phyloP scores from a whole-genome alignment of 2,888 invertebrate species.

The Ischnus inquisitorius region DNA sequence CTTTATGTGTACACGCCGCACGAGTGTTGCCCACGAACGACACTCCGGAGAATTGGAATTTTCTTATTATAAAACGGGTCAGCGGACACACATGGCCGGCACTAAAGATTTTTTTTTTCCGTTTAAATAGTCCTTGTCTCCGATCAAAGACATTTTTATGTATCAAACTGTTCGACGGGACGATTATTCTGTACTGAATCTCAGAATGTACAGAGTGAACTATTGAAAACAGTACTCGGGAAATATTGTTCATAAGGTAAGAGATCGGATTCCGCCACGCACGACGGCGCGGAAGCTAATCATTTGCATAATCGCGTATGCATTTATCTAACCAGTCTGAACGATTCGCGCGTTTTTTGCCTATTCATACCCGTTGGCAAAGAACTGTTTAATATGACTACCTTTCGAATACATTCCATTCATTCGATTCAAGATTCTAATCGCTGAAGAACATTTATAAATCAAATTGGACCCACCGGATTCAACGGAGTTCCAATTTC shows the following conservation, averaged over 20 bases:
- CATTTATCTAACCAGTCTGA: not conserved
- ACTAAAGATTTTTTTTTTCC: not conserved
- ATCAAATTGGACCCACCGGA: too few relatives aligned
- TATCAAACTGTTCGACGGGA: not conserved
- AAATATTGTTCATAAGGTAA: not conserved
- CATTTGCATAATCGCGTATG: not conserved
- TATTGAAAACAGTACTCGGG: not conserved
- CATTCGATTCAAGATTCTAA: too few relatives aligned
- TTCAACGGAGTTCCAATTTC: too few relatives aligned
- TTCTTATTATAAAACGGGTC: slow-evolving; percentile 25
- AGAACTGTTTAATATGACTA: not conserved
- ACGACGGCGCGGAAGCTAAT: not conserved
- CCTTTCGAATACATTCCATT: not conserved
- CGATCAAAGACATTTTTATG: not conserved
- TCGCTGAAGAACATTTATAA: too few relatives aligned
- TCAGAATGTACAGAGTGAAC: not conserved
- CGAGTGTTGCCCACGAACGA: slow-evolving; percentile 36
- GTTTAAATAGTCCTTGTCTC: not conserved
- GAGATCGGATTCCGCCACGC: not conserved
- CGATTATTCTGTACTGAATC: not conserved
- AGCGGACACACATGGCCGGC: slow-evolving; percentile 14
- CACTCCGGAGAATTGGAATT: slow-evolving; percentile 29
- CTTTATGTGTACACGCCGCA: slow-evolving; percentile 42
- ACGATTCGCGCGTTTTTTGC: not conserved
- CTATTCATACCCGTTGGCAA: not conserved